Evolutionary conservation across 2,888 invertebrate species (phyloP).

Genomic region (Xylota sylvarum): DNA sequence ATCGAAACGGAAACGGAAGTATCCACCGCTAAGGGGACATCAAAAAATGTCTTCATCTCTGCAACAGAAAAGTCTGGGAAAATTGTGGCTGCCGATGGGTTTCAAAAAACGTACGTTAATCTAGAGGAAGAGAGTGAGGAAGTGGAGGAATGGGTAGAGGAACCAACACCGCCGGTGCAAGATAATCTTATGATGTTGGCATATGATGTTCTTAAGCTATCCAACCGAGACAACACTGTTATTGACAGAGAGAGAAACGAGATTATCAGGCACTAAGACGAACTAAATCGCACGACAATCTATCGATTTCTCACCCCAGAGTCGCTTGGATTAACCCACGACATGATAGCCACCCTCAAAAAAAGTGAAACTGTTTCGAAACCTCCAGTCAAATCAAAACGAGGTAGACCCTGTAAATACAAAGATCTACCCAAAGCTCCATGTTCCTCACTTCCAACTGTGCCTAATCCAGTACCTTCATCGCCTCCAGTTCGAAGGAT

Average conservation of each 20-base stretch:
- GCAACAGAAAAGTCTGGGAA: conserved; percentile 77
- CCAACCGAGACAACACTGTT: conserved; percentile 82
- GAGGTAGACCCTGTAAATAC: conserved; percentile 79
- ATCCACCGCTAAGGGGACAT: conserved; percentile 23
- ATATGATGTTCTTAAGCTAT: conserved; percentile 81
- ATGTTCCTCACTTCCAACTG: neutral
- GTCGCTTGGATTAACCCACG: conserved; percentile 79
- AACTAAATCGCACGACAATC: conserved; percentile 81
- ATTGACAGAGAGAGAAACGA: conserved; percentile 82
- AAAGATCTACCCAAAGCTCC: conserved; percentile 27
- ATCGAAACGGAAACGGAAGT: conserved; percentile 68
- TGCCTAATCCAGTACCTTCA: neutral
- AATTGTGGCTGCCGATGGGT: conserved; percentile 75
- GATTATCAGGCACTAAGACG: conserved; percentile 81
- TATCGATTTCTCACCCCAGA: conserved; percentile 82
- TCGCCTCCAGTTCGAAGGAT: conserved; percentile 78
- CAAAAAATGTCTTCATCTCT: conserved; percentile 79
- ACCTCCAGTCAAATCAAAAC: conserved; percentile 70
- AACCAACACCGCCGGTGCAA: conserved; percentile 23
- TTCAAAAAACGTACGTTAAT: conserved; percentile 72
- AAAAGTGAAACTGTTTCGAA: conserved; percentile 45
- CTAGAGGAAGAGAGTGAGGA: conserved; percentile 60
- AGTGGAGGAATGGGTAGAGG: conserved; percentile 33
- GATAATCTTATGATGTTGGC: conserved; percentile 82
- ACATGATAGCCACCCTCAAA: conserved; percentile 48